These are phyloP conservation scores for Brachionus koreanus DNA, from an alignment of 1,140 invertebrate species.

Conservation along the genomic window DNA sequence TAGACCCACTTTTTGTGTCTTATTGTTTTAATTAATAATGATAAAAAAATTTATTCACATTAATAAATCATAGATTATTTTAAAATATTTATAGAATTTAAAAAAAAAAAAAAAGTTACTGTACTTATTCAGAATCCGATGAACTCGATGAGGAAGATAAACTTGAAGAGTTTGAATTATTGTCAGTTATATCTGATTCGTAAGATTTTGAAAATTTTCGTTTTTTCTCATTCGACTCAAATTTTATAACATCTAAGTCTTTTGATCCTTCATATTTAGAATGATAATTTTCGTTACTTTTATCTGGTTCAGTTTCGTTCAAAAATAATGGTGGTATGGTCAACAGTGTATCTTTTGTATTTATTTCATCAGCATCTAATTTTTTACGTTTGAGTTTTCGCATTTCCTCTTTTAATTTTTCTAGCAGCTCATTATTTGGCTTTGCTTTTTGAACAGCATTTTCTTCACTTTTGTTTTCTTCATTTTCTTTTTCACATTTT, in stretches of 20 bases:
- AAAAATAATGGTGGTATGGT: neutral
- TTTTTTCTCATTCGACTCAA: constrained; percentile 66
- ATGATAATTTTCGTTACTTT: constrained; percentile 57
- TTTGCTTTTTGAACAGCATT: constrained; percentile 82
- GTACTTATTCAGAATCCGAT: constrained; percentile 18
- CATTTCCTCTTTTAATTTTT: constrained; percentile 85
- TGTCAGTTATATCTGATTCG: constrained; percentile 42
- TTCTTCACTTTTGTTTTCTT: constrained; percentile 69
- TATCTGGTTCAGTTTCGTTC: neutral
- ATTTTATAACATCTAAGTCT: constrained; percentile 69
- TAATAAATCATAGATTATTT: too few species aligned
- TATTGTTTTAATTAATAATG: neutral
- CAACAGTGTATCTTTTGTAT: neutral
- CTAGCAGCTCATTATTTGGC: constrained; percentile 86
- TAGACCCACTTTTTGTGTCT: constrained; percentile 59
- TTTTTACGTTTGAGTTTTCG: constrained; percentile 64
- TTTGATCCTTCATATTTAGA: constrained; percentile 68
- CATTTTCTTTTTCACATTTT: constrained; percentile 66
- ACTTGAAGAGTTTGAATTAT: neutral
- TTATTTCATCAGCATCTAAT: neutral
- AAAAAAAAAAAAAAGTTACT: constrained; percentile 53
- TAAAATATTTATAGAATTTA: neutral
- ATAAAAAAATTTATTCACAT: neutral
- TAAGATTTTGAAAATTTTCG: constrained; percentile 48
- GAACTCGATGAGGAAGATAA: constrained; percentile 36